Evolutionary conservation across 1,140 invertebrate species (phyloP).

Genomic region (Ceratoteleas bidentatus): DNA sequence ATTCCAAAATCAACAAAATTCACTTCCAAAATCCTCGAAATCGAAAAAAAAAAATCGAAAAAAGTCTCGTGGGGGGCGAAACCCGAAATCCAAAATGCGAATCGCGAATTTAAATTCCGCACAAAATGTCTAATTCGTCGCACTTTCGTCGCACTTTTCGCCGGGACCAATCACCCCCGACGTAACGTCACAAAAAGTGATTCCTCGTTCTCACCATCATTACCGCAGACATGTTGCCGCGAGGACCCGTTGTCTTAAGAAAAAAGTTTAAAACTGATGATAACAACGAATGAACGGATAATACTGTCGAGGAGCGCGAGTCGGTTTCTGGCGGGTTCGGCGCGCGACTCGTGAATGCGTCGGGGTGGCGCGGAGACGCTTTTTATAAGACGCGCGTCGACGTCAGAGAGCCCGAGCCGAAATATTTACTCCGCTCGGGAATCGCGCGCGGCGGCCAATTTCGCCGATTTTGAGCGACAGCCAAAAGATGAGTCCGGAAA

Average conservation of each 20-base stretch:
- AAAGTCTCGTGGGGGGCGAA: no score
- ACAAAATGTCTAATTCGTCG: no score
- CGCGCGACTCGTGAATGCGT: slow-evolving; percentile 71
- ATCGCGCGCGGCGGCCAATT: slow-evolving; percentile 70
- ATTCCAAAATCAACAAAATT: no score
- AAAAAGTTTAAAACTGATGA: slow-evolving; percentile 7
- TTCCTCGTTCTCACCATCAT: slow-evolving; percentile 68
- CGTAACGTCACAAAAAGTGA: no score
- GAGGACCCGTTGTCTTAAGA: slow-evolving; percentile 27
- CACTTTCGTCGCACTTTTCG: no score
- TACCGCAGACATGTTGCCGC: slow-evolving; percentile 71
- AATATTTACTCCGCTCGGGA: slow-evolving; percentile 70
- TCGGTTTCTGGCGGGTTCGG: slow-evolving; percentile 7
- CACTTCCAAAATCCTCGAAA: no score
- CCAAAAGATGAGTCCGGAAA: slow-evolving; percentile 70
- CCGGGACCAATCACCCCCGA: neutral
- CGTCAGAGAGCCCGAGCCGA: slow-evolving; percentile 70
- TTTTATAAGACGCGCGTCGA: slow-evolving; percentile 75
- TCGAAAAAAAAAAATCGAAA: no score
- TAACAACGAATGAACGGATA: slow-evolving; percentile 47
- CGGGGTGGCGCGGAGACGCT: slow-evolving; percentile 69
- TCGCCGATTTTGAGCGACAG: slow-evolving; percentile 71
- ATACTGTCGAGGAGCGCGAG: slow-evolving; percentile 49
- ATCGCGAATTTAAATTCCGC: no score
- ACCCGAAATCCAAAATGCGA: no score